A percentile compares a stretch with the other conserved stretches of the same genome.
Evolutionary conservation across 2,797 vertebrate species (phyloP).

Genomic region (Spondyliosoma cantharus): DNA sequence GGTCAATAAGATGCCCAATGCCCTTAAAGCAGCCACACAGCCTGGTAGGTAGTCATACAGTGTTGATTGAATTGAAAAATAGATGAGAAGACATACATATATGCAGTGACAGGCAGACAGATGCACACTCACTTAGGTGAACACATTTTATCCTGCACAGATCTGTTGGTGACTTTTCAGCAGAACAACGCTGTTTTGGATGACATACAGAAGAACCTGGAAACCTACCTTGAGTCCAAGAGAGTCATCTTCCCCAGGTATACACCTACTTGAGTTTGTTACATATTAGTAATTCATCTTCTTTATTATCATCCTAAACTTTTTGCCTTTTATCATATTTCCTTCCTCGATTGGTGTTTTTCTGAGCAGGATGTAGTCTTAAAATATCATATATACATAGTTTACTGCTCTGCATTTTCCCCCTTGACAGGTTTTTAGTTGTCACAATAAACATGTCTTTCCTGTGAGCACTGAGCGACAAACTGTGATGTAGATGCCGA

Average conservation of each 20-base stretch:
- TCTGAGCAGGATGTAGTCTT: neutral
- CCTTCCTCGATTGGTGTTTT: neutral
- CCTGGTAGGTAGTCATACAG: constrained; percentile 77
- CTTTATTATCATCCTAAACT: neutral
- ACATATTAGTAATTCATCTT: neutral
- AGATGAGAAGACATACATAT: neutral
- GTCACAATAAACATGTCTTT: constrained; percentile 4
- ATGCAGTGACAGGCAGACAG: neutral
- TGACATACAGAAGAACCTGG: constrained; percentile 90
- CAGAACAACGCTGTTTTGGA: constrained; percentile 89
- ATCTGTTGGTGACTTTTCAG: constrained; percentile 87
- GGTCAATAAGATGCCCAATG: constrained; percentile 86
- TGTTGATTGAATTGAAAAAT: constrained; percentile 7
- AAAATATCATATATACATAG: neutral
- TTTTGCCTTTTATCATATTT: neutral
- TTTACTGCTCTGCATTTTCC: neutral
- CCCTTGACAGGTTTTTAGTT: neutral
- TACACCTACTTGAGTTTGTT: constrained; percentile 13
- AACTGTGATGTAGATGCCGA: neutral
- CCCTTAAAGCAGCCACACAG: constrained; percentile 84
- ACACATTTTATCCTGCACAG: constrained; percentile 64
- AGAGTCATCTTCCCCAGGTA: constrained; percentile 91
- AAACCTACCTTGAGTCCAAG: constrained; percentile 92
- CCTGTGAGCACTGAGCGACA: constrained; percentile 6
- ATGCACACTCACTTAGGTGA: neutral